Evolutionary conservation across 1,140 invertebrate genomes (phyloP).

Genomic region (Planococcus citri): DNA sequence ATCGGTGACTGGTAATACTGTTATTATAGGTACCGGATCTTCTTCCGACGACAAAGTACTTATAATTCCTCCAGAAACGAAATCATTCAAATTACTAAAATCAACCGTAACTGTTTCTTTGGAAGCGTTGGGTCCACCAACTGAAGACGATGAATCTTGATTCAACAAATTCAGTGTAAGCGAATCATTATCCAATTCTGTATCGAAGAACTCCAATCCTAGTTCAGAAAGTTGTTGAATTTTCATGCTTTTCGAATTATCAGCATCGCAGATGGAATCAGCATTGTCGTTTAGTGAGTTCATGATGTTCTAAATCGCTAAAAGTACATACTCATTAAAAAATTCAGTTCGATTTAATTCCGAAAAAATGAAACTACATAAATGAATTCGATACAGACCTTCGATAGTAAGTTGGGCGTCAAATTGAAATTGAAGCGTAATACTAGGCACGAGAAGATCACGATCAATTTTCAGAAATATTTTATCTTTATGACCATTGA

Average conservation of each 20-base stretch:
- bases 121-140: neutral
- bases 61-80: neutral
- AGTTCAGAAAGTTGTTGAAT: neutral
- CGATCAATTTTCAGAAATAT: too few species aligned
- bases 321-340: too few species aligned
- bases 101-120: neutral
- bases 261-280: neutral
- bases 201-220: neutral
- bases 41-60: neutral
- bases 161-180: neutral
- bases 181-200: neutral
- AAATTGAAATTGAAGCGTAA: too few species aligned
- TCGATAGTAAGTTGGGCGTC: too few species aligned
- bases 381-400: too few species aligned
- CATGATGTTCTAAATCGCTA: neutral
- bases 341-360: too few species aligned
- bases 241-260: neutral
- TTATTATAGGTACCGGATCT: neutral
- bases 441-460: too few species aligned
- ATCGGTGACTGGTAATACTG: neutral
- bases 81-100: neutral
- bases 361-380: too few species aligned
- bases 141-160: neutral
- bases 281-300: neutral
- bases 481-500: too few species aligned